A percentile compares a stretch with the other conserved stretches of the same genome.
phyloP scores from a whole-genome alignment of 2,888 invertebrate genomes.

The Heliconius erato region DNA sequence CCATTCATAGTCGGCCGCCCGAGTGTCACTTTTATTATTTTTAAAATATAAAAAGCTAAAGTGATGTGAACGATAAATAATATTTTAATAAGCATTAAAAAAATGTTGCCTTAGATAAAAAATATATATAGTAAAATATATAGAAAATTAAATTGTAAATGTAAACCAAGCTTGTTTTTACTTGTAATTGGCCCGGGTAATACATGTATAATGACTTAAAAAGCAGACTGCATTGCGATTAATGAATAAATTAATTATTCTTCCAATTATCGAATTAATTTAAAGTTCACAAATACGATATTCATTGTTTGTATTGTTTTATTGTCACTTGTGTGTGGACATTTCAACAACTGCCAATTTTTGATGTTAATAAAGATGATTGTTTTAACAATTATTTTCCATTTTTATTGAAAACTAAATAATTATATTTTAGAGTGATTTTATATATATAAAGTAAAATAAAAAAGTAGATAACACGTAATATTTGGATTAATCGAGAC shows the following conservation, averaged over 20 bases:
- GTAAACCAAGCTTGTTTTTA: not conserved
- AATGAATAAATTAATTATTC: constrained; percentile 24
- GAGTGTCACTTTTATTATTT: constrained; percentile 15
- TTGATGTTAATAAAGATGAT: not conserved
- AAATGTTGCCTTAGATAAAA: not conserved
- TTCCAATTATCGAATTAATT: constrained; percentile 16
- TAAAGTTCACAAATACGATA: constrained; percentile 12
- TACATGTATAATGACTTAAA: constrained; percentile 15
- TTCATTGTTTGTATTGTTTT: constrained; percentile 11
- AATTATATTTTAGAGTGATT: not conserved
- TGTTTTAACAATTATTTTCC: not conserved
- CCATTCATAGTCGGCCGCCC: constrained; percentile 47
- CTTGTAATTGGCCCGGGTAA: constrained; percentile 17
- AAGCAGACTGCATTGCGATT: constrained; percentile 9
- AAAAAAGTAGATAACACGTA: not conserved
- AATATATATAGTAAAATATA: not conserved
- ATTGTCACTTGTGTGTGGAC: not conserved
- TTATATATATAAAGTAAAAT: no score
- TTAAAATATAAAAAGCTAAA: constrained; percentile 18
- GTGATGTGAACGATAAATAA: not conserved
- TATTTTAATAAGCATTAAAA: not conserved
- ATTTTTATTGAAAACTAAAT: not conserved
- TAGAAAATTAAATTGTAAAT: not conserved
- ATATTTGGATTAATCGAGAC: not conserved
- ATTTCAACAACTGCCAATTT: not conserved